phyloP scores from a whole-genome alignment of 1,140 invertebrate species.

The Arctopsyche grandis region DNA sequence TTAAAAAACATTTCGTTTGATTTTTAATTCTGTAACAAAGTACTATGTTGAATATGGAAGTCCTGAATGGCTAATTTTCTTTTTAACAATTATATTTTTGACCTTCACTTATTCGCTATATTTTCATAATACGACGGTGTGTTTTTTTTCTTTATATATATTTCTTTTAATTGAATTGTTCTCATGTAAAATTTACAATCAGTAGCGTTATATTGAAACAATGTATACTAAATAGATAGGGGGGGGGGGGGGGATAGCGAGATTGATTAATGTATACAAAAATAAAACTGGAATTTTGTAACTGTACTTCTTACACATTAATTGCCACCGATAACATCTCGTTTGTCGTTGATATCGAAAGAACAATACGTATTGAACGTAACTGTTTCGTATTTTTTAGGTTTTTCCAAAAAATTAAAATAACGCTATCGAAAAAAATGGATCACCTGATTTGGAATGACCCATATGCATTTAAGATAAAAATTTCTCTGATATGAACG shows the following conservation, averaged over 20 bases:
- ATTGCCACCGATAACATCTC: not conserved
- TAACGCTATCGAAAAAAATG: too few relatives aligned
- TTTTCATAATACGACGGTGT: too few relatives aligned
- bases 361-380: slow-evolving; percentile 3
- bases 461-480: too few relatives aligned
- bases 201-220: not conserved
- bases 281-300: slow-evolving; percentile 6
- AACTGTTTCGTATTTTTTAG: not conserved
- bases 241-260: not conserved
- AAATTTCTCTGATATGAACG: too few relatives aligned
- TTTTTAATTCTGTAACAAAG: too few relatives aligned
- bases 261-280: slow-evolving; percentile 8
- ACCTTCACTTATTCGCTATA: too few relatives aligned
- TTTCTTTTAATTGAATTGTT: not conserved
- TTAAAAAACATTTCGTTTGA: too few relatives aligned
- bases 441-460: too few relatives aligned
- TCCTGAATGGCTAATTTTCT: too few relatives aligned
- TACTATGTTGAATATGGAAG: too few relatives aligned
- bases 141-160: too few relatives aligned
- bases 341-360: slow-evolving; percentile 18
- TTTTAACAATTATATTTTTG: too few relatives aligned
- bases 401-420: slow-evolving; percentile 5
- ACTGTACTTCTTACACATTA: slow-evolving; percentile 7
- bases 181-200: not conserved
- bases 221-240: not conserved